Evolutionary conservation across 1,140 invertebrate species (phyloP).

Genomic region (Camponotus pennsylvanicus): DNA sequence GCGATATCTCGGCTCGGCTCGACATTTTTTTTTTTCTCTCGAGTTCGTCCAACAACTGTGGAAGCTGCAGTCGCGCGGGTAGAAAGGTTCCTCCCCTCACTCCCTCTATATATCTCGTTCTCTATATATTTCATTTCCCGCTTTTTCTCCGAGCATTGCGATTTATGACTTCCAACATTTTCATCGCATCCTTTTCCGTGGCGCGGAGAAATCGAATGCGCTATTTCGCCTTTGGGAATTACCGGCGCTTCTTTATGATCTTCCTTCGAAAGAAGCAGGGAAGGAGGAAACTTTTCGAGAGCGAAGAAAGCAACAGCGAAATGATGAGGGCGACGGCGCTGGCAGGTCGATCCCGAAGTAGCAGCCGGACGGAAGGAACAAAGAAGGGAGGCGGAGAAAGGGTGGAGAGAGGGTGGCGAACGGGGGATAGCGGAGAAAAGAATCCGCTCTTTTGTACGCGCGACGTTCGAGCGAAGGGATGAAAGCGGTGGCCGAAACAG

Average conservation of each 20-base stretch:
- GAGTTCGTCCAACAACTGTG: conserved; percentile 27
- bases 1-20: conserved; percentile 65
- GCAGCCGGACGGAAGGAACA: conserved; percentile 66
- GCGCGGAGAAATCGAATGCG: conserved; percentile 37
- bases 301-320: conserved; percentile 71
- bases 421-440: conserved; percentile 75
- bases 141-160: conserved; percentile 22
- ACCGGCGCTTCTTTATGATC: not conserved
- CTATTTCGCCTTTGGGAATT: conserved; percentile 51
- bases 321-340: conserved; percentile 25
- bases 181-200: not conserved
- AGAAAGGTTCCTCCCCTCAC: not conserved
- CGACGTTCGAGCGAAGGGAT: conserved; percentile 73
- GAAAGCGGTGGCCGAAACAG: conserved; percentile 83
- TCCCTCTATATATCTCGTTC: not conserved
- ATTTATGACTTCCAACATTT: conserved; percentile 38
- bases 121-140: conserved; percentile 23
- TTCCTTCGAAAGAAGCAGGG: conserved; percentile 7
- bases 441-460: conserved; percentile 75
- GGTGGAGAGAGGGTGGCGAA: conserved; percentile 69
- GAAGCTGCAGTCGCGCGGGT: conserved; percentile 32
- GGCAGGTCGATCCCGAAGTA: conserved; percentile 23
- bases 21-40: conserved; percentile 13
- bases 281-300: conserved; percentile 52
- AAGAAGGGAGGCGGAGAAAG: conserved; percentile 61